phyloP scores from a whole-genome alignment of 2,113 vertebrate species.

The Leptobrachium ailaonicum region DNA sequence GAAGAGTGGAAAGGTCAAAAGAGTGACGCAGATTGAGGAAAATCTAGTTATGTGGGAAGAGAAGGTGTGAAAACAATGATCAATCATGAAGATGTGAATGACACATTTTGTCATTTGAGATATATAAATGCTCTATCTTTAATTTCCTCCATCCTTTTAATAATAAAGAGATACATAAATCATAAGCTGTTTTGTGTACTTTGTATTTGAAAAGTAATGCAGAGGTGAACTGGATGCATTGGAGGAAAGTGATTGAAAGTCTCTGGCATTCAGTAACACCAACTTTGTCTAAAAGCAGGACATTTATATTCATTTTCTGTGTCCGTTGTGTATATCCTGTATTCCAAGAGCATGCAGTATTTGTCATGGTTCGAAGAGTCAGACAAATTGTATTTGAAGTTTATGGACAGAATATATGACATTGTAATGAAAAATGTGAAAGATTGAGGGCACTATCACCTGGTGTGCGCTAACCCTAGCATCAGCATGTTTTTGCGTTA shows the following conservation, averaged over 20 bases:
- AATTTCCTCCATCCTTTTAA: too few relatives aligned
- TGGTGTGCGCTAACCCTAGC: too few relatives aligned
- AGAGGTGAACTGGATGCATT: neutral
- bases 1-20: too few relatives aligned
- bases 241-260: conserved; percentile 30
- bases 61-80: too few relatives aligned
- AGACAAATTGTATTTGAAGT: conserved; percentile 36
- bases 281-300: conserved; percentile 33
- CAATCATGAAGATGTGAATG: too few relatives aligned
- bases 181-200: conserved; percentile 17
- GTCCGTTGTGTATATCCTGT: conserved; percentile 35
- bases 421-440: conserved; percentile 17
- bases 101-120: too few relatives aligned
- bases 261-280: conserved; percentile 27
- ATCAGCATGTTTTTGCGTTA: too few relatives aligned
- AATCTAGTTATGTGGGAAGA: too few relatives aligned
- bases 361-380: conserved; percentile 32
- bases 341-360: conserved; percentile 11
- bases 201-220: conserved; percentile 2
- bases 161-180: neutral
- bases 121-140: too few relatives aligned
- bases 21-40: too few relatives aligned
- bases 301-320: conserved; percentile 45
- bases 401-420: conserved; percentile 41
- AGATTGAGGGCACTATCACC: too few relatives aligned